A percentile compares a stretch with the other conserved stretches of the same genome.
These are phyloP conservation scores for Corythornis vintsioides DNA, from an alignment of 2,113 vertebrate species.

Conservation along the genomic window DNA sequence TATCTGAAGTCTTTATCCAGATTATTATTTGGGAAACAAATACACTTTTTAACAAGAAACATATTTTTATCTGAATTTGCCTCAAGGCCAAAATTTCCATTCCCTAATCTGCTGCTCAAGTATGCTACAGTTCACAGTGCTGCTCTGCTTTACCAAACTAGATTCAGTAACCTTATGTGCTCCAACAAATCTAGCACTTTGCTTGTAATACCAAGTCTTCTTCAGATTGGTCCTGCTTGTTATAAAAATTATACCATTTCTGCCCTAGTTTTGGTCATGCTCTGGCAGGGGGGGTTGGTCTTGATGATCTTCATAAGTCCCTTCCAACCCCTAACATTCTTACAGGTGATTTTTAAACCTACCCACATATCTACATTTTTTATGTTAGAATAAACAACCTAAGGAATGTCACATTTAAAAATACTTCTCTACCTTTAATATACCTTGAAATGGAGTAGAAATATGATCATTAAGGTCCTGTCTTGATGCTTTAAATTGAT, in stretches of 20 bases:
- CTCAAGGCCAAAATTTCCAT: neutral
- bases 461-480: neutral
- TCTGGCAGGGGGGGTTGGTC: no score
- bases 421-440: neutral
- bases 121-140: neutral
- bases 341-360: neutral
- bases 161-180: neutral
- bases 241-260: neutral
- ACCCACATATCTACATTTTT: neutral
- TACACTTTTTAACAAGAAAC: neutral
- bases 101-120: neutral
- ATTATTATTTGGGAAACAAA: neutral
- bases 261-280: neutral
- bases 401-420: neutral
- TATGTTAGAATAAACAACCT: neutral
- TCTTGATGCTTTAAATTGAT: neutral
- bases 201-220: neutral
- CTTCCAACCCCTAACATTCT: no score
- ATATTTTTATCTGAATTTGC: slow-evolving; percentile 1
- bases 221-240: neutral
- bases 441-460: neutral
- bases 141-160: neutral
- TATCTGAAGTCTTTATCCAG: neutral
- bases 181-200: neutral
- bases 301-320: no score